These are phyloP conservation scores for Drusus annulatus DNA, from an alignment of 1,140 invertebrate genomes.

Conservation along the genomic window DNA sequence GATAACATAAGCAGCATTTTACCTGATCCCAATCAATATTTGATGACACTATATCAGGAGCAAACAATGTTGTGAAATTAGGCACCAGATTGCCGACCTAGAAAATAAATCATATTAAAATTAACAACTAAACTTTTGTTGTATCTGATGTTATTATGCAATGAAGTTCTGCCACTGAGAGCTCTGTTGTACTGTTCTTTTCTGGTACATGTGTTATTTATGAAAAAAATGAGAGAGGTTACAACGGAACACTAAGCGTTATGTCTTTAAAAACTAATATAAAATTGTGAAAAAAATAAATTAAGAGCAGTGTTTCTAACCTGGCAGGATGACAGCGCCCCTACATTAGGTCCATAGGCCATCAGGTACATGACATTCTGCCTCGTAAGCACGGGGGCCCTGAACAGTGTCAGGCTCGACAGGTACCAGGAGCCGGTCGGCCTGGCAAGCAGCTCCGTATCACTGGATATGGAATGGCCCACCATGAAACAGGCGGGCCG, in stretches of 20 bases:
- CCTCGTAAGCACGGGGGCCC: conserved; percentile 61
- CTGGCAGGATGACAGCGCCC: conserved; percentile 48
- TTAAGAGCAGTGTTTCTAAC: conserved; percentile 16
- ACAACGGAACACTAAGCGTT: too few relatives aligned
- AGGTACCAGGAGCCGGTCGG: conserved; percentile 60
- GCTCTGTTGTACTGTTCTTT: too few relatives aligned
- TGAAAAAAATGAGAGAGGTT: too few relatives aligned
- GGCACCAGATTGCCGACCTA: conserved; percentile 66
- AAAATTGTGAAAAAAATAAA: neutral
- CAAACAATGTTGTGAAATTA: conserved; percentile 64
- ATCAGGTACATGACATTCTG: conserved; percentile 64
- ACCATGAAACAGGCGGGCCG: conserved; percentile 68
- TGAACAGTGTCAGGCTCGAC: conserved; percentile 61
- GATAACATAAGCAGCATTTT: neutral
- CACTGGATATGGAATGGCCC: conserved; percentile 62
- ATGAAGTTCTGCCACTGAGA: too few relatives aligned
- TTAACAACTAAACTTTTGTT: too few relatives aligned
- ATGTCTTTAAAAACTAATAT: too few relatives aligned
- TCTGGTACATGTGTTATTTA: too few relatives aligned
- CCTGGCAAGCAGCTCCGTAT: conserved; percentile 9
- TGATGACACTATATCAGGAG: conserved; percentile 63
- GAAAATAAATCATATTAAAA: conserved; percentile 23
- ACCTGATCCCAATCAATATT: conserved; percentile 70
- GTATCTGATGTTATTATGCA: too few relatives aligned
- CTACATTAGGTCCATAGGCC: conserved; percentile 62